A percentile compares a stretch with the other conserved stretches of the same genome.
Conservation (phyloP, 2,797 vertebrate species). For the Tokudaia muenninki region DNA sequence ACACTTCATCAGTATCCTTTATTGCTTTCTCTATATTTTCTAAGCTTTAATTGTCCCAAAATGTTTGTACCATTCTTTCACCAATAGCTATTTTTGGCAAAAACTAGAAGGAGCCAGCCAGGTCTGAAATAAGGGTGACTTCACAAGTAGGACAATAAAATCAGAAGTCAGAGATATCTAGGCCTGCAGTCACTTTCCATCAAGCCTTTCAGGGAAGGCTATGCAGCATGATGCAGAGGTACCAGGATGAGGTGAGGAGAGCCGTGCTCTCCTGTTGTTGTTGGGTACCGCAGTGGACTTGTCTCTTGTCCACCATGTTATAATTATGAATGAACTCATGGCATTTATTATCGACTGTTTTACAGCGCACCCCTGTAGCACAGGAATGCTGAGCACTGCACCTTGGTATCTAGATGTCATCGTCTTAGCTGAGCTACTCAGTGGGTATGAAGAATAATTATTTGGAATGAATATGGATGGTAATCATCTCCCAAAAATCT, state of each 20-base stretch:
- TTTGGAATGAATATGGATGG: slow-evolving; percentile 48
- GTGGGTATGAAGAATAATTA: slow-evolving; percentile 29
- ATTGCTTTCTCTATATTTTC: background rate
- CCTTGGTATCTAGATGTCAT: background rate
- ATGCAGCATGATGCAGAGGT: background rate
- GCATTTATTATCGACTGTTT: background rate
- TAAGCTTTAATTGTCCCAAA: background rate
- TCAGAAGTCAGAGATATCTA: background rate
- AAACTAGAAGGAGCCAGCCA: slow-evolving; percentile 15
- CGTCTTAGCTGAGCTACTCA: background rate
- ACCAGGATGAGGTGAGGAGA: background rate
- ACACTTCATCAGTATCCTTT: background rate
- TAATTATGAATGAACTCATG: slow-evolving; percentile 9
- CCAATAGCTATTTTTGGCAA: background rate
- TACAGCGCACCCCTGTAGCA: background rate
- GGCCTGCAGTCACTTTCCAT: background rate
- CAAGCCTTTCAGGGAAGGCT: background rate
- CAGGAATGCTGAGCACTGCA: background rate
- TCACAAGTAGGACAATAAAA: background rate
- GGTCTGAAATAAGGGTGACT: background rate
- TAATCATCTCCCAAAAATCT: background rate
- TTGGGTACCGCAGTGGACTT: background rate
- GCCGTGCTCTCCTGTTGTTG: background rate
- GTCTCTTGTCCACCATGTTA: background rate
- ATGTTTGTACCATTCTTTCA: background rate